Conservation (phyloP, 1,140 invertebrate species). For the Stenopsyche tienmushanensis region DNA sequence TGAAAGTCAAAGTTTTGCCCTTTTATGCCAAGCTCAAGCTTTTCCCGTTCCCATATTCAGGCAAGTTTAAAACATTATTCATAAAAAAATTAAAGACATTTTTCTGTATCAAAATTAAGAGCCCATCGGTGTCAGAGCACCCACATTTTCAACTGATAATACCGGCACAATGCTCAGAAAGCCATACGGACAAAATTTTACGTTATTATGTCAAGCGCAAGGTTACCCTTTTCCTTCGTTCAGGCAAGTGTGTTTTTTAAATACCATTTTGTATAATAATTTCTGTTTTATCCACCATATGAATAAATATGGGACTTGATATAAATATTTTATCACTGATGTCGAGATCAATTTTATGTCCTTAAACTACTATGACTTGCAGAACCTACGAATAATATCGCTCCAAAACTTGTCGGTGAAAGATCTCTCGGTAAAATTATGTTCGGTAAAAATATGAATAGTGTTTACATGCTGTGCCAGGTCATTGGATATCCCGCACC, state of each 20-base stretch:
- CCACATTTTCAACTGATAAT: slow-evolving; percentile 59
- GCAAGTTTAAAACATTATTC: slow-evolving; percentile 55
- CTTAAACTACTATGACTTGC: slow-evolving; percentile 45
- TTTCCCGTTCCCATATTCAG: slow-evolving; percentile 65
- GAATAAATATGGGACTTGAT: too few relatives aligned
- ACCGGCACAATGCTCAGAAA: slow-evolving; percentile 50
- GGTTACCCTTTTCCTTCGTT: slow-evolving; percentile 67
- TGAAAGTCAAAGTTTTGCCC: slow-evolving; percentile 59
- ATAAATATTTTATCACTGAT: too few relatives aligned
- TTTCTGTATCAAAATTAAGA: slow-evolving; percentile 50
- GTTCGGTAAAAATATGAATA: slow-evolving; percentile 14
- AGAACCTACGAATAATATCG: slow-evolving; percentile 59
- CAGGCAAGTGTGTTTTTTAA: slow-evolving; percentile 58
- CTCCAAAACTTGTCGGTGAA: slow-evolving; percentile 55
- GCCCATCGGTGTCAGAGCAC: slow-evolving; percentile 64
- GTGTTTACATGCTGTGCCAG: slow-evolving; percentile 57
- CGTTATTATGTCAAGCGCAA: slow-evolving; percentile 67
- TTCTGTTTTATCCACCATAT: background rate
- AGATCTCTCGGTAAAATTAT: slow-evolving; percentile 48
- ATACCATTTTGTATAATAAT: background rate
- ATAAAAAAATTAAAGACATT: slow-evolving; percentile 45
- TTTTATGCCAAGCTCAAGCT: slow-evolving; percentile 72
- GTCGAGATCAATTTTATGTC: too few relatives aligned
- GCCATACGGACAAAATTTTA: slow-evolving; percentile 53
- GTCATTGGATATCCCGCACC: slow-evolving; percentile 62